phyloP scores from a whole-genome alignment of 2,113 vertebrate genomes.

The Vulpes lagopus region DNA sequence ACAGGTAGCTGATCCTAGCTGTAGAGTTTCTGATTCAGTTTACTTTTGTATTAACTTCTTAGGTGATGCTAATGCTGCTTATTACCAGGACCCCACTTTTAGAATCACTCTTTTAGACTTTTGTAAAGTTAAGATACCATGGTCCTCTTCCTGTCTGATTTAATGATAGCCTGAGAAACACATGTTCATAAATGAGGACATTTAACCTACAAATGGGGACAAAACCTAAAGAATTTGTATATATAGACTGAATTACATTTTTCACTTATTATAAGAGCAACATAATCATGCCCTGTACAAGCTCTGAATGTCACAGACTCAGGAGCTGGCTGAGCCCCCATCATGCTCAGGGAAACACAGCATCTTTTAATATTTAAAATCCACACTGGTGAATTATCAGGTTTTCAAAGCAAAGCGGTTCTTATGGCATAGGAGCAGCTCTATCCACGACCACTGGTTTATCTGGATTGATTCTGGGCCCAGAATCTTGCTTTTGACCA shows the following conservation, averaged over 20 bases:
- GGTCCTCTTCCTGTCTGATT: neutral
- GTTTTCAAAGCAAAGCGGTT: neutral
- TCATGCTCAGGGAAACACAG: neutral
- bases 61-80: neutral
- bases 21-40: neutral
- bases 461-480: neutral
- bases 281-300: neutral
- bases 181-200: neutral
- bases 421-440: neutral
- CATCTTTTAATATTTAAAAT: neutral
- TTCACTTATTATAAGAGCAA: neutral
- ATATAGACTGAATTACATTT: neutral
- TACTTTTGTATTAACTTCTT: neutral
- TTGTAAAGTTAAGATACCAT: neutral
- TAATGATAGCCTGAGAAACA: neutral
- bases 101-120: neutral
- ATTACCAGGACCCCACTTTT: neutral
- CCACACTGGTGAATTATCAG: neutral
- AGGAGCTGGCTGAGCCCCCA: neutral
- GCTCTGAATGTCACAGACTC: neutral
- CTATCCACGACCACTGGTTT: neutral
- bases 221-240: neutral
- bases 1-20: neutral
- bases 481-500: conserved; percentile 20
- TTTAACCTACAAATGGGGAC: neutral